phyloP scores from a whole-genome alignment of 2,888 invertebrate genomes.

The Cephus pulcher region DNA sequence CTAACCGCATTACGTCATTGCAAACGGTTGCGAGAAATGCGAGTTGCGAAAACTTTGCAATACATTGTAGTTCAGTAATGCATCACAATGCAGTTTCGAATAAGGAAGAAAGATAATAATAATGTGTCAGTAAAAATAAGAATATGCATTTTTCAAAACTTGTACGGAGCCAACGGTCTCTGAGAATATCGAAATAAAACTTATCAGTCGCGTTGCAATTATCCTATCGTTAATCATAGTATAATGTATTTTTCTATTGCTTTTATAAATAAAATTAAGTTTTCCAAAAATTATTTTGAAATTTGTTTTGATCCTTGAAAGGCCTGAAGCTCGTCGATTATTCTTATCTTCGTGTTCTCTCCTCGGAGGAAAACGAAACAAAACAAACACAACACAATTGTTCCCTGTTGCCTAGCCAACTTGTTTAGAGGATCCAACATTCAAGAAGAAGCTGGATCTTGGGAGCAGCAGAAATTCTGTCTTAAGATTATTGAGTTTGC shows the following conservation, averaged over 20 bases:
- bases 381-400: slow-evolving; percentile 25
- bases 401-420: slow-evolving; percentile 43
- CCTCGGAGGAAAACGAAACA: not conserved
- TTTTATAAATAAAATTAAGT: not conserved
- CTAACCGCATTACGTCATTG: slow-evolving; percentile 56
- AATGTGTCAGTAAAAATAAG: not conserved
- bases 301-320: not conserved
- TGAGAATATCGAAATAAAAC: not conserved
- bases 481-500: slow-evolving; percentile 46
- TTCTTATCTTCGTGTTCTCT: not conserved
- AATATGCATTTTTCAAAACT: not conserved
- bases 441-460: slow-evolving; percentile 26
- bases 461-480: slow-evolving; percentile 28
- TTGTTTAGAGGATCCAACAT: slow-evolving; percentile 30
- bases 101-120: not conserved
- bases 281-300: not conserved
- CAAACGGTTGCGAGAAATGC: slow-evolving; percentile 51
- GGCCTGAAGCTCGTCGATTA: not conserved
- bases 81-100: not conserved
- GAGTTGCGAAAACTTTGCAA: slow-evolving; percentile 43
- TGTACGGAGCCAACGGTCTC: not conserved
- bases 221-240: not conserved
- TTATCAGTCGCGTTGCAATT: not conserved
- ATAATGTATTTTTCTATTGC: not conserved
- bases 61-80: slow-evolving; percentile 33